phyloP scores from a whole-genome alignment of 2,113 vertebrate genomes.

The Burhinus oedicnemus region DNA sequence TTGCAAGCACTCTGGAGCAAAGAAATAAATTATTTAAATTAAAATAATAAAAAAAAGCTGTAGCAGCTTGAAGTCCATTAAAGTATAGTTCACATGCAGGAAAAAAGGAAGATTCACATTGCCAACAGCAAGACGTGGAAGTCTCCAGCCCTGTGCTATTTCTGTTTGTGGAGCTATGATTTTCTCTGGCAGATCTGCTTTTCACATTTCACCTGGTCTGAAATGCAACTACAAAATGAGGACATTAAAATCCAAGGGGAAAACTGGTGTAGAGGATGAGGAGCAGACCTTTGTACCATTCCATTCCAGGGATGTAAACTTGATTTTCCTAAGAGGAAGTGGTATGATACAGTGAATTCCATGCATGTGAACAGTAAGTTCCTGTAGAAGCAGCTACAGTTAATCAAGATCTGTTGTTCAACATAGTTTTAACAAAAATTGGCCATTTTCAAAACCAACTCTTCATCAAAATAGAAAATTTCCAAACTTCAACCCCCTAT shows the following conservation, averaged over 20 bases:
- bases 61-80: background rate
- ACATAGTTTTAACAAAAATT: background rate
- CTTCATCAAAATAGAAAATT: background rate
- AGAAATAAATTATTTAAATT: background rate
- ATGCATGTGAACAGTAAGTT: background rate
- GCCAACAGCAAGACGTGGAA: background rate
- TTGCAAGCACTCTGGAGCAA: background rate
- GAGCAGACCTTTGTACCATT: background rate
- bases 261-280: background rate
- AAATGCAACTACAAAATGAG: background rate
- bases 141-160: background rate
- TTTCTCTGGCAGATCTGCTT: background rate
- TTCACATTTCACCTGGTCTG: background rate
- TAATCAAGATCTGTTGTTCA: background rate
- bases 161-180: background rate
- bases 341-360: background rate
- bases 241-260: background rate
- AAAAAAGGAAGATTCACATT: background rate
- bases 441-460: background rate
- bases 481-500: background rate
- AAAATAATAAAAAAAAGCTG: background rate
- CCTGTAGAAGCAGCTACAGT: background rate
- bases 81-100: background rate
- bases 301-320: background rate
- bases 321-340: background rate